These are phyloP conservation scores for Thalassophryne amazonica DNA, from an alignment of 2,797 vertebrate species.

Conservation along the genomic window DNA sequence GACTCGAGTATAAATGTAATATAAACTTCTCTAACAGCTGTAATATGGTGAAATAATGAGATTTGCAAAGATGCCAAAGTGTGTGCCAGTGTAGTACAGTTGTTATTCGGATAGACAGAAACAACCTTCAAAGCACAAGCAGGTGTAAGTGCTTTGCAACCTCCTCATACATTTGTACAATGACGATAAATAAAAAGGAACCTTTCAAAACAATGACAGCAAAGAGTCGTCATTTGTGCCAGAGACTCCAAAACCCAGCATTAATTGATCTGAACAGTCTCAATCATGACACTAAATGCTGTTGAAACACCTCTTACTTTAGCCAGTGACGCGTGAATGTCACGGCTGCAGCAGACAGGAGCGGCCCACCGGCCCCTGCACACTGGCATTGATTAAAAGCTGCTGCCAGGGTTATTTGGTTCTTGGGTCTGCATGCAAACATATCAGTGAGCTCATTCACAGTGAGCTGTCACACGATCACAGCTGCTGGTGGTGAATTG, in stretches of 20 bases:
- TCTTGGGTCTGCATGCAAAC: constrained; percentile 53
- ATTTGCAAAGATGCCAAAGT: constrained; percentile 3
- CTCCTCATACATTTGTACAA: constrained; percentile 22
- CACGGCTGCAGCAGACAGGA: constrained; percentile 20
- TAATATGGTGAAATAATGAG: constrained; percentile 28
- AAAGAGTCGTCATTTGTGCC: constrained; percentile 11
- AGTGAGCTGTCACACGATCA: constrained; percentile 44
- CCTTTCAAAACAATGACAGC: constrained; percentile 9
- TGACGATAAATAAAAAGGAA: constrained; percentile 19
- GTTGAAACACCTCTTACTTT: constrained; percentile 55
- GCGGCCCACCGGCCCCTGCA: neutral
- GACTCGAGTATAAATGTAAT: constrained; percentile 43
- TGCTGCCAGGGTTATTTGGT: constrained; percentile 29
- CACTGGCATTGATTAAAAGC: constrained; percentile 7
- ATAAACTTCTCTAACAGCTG: constrained; percentile 39
- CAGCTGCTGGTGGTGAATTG: constrained; percentile 34
- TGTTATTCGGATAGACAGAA: too few relatives aligned
- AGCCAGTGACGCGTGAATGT: constrained; percentile 57
- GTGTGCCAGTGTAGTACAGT: too few relatives aligned
- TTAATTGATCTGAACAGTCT: constrained; percentile 57
- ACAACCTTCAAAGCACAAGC: constrained; percentile 6
- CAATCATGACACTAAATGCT: constrained; percentile 52
- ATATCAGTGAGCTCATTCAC: constrained; percentile 46
- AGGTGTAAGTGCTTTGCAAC: neutral
- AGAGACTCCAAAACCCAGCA: constrained; percentile 19